Conservation (phyloP, 2,888 invertebrate species). For the Branchellion lobata region DNA sequence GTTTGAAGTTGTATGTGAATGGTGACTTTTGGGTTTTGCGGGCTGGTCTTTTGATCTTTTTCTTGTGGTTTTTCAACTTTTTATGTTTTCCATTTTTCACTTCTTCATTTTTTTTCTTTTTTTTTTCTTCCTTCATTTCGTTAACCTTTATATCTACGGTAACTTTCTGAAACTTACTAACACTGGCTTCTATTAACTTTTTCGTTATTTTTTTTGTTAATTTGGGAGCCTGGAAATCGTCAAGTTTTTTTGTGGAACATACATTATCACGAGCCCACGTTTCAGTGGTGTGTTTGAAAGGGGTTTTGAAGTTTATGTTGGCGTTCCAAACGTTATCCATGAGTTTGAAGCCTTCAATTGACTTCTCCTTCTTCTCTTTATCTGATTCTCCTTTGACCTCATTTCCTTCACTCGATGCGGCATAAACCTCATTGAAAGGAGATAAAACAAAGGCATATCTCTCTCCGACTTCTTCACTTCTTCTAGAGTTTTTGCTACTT, state of each 20-base stretch:
- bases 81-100: not conserved
- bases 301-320: not conserved
- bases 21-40: not conserved
- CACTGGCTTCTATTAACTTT: too few relatives aligned
- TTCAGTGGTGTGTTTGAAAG: not conserved
- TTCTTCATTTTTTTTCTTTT: not conserved
- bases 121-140: not conserved
- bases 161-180: too few relatives aligned
- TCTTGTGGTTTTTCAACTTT: not conserved
- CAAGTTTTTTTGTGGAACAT: not conserved
- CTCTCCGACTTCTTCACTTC: not conserved
- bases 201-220: too few relatives aligned
- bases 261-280: not conserved
- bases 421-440: not conserved
- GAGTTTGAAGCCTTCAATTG: not conserved
- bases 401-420: not conserved
- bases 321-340: constrained; percentile 1
- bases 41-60: too few relatives aligned
- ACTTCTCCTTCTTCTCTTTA: too few relatives aligned
- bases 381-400: too few relatives aligned
- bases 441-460: not conserved
- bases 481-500: not conserved
- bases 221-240: not conserved
- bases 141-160: not conserved
- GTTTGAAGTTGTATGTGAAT: not conserved